Evolutionary conservation across 2,888 invertebrate species (phyloP), one percentile per base, ranked within the genome.

Genomic region (Odontocerum albicorne): DNA sequence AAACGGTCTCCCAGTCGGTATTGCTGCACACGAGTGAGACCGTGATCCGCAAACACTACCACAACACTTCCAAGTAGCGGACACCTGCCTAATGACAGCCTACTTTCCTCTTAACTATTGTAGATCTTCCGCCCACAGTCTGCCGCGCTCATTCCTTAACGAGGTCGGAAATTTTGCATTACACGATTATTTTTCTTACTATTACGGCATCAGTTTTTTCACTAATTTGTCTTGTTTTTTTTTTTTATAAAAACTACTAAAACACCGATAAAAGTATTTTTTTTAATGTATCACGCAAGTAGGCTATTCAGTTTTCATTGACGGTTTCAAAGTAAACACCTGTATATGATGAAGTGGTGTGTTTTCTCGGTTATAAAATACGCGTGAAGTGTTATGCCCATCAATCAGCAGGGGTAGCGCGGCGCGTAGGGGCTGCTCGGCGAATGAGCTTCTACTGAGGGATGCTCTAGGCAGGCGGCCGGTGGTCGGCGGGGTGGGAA

Each of bases 371-470:
- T n/a, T n/a, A n/a, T n/a, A n/a, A n/a, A n/a, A n/a, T n/a, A n/a
- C n/a, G n/a, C n/a, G n/a, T n/a, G n/a, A n/a, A n/a, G n/a, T 27
- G 10, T 7, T 27, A 27, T 27, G 6, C 27, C 6, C 27, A 27
- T 27, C 27, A 27, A 27, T 10, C 6, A 27, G 20, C 7, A 17
- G 20, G 55, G 33, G 10, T 17, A 16, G 19, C 20, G n/a, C 21
- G 43, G 10, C 44, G 52, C 54, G 60, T 56, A 20, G 17, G 7
- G 35, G 12, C 43, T 31, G 36, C 49, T 35, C 49, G 62, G 40
- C 32, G 47, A 49, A 45, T 55, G 52, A 43, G 55, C 54, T 53
- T 43, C 58, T 57, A 57, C 59, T 61, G 61, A 53, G 60, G 56
- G 54, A 51, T 44, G 51, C 47, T 57, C 56, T 53, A 57, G 40